A percentile compares a stretch with the other conserved stretches of the same genome.
Conservation (phyloP, 1,140 invertebrate genomes). For the Drosophila gunungcola region DNA sequence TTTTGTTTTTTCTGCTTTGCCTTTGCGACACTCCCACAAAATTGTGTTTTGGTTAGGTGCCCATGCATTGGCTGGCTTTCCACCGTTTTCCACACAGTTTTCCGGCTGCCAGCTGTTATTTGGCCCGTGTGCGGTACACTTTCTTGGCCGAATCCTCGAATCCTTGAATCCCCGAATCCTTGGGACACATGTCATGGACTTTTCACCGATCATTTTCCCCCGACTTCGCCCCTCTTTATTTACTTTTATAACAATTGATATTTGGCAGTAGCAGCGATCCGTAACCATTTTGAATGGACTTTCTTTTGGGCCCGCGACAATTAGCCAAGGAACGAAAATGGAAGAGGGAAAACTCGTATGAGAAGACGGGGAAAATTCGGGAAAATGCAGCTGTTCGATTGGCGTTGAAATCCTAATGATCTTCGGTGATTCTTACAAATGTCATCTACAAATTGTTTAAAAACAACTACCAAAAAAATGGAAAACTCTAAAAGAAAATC, state of each 20-base stretch:
- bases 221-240: conserved; percentile 1
- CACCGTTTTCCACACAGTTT: conserved; percentile 19
- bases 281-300: conserved; percentile 35
- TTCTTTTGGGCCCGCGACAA: conserved; percentile 51
- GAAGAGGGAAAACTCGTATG: not conserved
- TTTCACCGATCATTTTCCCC: conserved; percentile 18
- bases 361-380: not conserved
- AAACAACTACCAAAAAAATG: conserved; percentile 9
- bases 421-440: conserved; percentile 26
- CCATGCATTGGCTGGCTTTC: conserved; percentile 44
- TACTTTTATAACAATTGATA: conserved; percentile 24
- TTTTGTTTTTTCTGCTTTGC: conserved; percentile 13
- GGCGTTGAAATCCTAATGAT: conserved; percentile 57
- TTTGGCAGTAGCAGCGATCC: conserved; percentile 34
- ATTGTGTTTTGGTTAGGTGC: conserved; percentile 50
- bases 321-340: conserved; percentile 35
- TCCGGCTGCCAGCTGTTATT: conserved; percentile 27
- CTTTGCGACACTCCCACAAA: conserved; percentile 59
- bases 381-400: conserved; percentile 26
- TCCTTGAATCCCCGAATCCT: conserved; percentile 7
- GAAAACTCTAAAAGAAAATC: not conserved
- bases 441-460: conserved; percentile 38
- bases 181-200: conserved; percentile 19
- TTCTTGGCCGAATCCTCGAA: conserved; percentile 21
- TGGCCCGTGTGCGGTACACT: conserved; percentile 36